Percentiles rank a stretch among this genome's conserved stretches.
phyloP scores from a whole-genome alignment of 2,113 vertebrate genomes.

The Vulpes vulpes region DNA sequence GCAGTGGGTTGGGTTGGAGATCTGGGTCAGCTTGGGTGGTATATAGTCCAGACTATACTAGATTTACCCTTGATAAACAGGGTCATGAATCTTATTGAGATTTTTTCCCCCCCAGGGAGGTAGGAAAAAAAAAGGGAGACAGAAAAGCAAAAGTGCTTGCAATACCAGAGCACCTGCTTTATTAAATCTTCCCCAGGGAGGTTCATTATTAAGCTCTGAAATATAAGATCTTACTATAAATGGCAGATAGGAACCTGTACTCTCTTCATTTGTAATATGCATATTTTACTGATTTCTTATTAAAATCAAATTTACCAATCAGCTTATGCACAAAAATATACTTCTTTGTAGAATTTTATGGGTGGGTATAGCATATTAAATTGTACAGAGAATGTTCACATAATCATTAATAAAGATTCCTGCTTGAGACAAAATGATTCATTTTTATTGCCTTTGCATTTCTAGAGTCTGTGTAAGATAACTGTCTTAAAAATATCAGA shows the following conservation, averaged over 20 bases:
- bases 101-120: too few species aligned
- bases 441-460: constrained; percentile 60
- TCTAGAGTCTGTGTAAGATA: constrained; percentile 48
- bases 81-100: constrained; percentile 31
- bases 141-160: constrained; percentile 47
- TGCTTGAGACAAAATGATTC: constrained; percentile 28
- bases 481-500: constrained; percentile 69
- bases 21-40: constrained; percentile 14
- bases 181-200: constrained; percentile 72
- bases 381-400: constrained; percentile 16
- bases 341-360: constrained; percentile 58
- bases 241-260: constrained; percentile 49
- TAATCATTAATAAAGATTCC: constrained; percentile 51
- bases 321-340: constrained; percentile 36
- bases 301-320: constrained; percentile 64
- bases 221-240: constrained; percentile 70
- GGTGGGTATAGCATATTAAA: constrained; percentile 45
- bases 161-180: constrained; percentile 69
- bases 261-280: constrained; percentile 64
- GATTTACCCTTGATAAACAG: constrained; percentile 13
- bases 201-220: constrained; percentile 72
- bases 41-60: neutral
- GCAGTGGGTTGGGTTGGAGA: neutral
- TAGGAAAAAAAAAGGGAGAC: neutral
- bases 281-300: constrained; percentile 71